Base-by-base conservation (phyloP, 2,888 invertebrate genomes). In the Athrips mouffetella region DNA sequence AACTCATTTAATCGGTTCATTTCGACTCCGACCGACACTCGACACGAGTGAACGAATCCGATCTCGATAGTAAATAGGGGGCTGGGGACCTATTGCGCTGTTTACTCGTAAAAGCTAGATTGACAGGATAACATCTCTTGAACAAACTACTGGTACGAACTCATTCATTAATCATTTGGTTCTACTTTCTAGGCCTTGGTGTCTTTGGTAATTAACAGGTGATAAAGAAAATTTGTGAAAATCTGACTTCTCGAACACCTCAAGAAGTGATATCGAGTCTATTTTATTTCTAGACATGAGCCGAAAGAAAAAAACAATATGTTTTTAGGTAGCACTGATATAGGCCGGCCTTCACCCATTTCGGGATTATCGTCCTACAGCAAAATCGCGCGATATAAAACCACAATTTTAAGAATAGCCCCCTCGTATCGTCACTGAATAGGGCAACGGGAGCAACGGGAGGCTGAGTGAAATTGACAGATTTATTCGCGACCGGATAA, bases 391-490 rank as follows among this genome's bases (percentile, higher is more conserved):
- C 27, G 3, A 27, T 27, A 2, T n/a, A 27, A 27, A 27, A 5
- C 3, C 7, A 7, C 27, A 8, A 31, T 15, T 31, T 40, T 6
- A 20, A 51, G 15, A 52, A 49, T 49, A 48, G 30, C 41, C 27
- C 48, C 45, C 52, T 46, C 46, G 49, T 55, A 49, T 42, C 55
- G 54, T 59, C 59, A 72, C 67, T 67, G 67, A 65, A 70, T 67
- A 69, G 10, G 21, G 7, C 23, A 13, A 11, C 18, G 31, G n/a
- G 45, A 73, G 59, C 70, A 70, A 67, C 66, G 71, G 77, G 70
- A 73, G 76, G 70, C 67, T 82, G 84, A 85, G 79, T 84, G 87
- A 84, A 84, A 85, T 83, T 85, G 87, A 85, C 86, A 86, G 86
- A 85, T 87, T 86, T 87, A 87, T 87, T 86, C 78, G 76, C 76